Conservation (phyloP, 1,140 invertebrate species). For the Chymomyza costata region DNA sequence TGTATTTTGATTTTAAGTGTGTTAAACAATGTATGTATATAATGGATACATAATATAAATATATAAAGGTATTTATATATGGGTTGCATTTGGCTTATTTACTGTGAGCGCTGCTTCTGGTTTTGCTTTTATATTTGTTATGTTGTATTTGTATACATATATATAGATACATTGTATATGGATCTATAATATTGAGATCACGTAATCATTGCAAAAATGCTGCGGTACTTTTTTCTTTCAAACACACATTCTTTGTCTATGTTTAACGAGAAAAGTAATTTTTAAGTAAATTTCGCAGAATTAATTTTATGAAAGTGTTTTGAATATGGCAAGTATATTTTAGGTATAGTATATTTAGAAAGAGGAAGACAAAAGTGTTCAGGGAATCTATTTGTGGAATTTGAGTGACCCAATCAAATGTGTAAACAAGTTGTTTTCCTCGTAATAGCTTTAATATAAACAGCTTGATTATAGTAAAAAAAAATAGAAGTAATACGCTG, state of each 20-base stretch:
- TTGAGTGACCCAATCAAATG: no score
- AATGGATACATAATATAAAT: slow-evolving; percentile 43
- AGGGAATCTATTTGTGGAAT: no score
- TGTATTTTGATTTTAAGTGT: not conserved
- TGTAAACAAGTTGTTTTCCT: no score
- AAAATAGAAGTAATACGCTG: no score
- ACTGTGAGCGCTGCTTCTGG: slow-evolving; percentile 3
- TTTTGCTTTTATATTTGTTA: slow-evolving; percentile 21
- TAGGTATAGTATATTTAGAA: no score
- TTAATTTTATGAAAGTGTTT: no score
- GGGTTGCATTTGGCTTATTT: slow-evolving; percentile 30
- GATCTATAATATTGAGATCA: no score
- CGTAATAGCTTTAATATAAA: no score
- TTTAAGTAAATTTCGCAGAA: slow-evolving; percentile 47
- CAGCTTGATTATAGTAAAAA: no score
- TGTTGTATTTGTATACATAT: slow-evolving; percentile 25
- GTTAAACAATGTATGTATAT: slow-evolving; percentile 3
- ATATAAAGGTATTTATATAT: slow-evolving; percentile 23
- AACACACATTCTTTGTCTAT: slow-evolving; percentile 35
- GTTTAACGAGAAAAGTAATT: slow-evolving; percentile 48
- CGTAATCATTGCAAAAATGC: slow-evolving; percentile 58
- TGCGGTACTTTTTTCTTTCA: slow-evolving; percentile 46
- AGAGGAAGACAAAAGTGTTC: no score
- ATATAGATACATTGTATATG: no score
- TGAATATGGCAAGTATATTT: no score